Evolutionary conservation across 2,888 invertebrate genomes (phyloP).

Genomic region (Melanargia galathea): DNA sequence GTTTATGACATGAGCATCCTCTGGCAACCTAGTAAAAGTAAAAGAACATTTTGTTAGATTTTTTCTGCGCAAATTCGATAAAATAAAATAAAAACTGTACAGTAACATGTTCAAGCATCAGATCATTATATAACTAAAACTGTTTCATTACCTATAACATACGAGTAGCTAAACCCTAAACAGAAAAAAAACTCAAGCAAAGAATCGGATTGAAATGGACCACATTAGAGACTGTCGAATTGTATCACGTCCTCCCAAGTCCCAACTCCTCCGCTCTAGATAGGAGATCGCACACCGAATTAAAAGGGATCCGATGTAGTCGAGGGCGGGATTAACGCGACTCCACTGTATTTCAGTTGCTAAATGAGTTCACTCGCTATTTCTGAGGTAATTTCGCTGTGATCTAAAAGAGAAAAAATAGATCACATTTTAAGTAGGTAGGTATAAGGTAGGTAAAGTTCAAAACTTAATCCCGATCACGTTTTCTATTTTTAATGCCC

Average conservation of each 20-base stretch:
- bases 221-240: neutral
- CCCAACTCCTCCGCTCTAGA: neutral
- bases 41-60: too few relatives aligned
- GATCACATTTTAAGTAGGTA: too few relatives aligned
- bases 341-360: constrained; percentile 10
- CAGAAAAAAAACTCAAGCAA: neutral
- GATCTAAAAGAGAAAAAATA: neutral
- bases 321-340: constrained; percentile 4
- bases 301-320: constrained; percentile 10
- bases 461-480: too few relatives aligned
- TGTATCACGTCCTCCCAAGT: neutral
- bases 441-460: too few relatives aligned
- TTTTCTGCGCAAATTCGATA: too few relatives aligned
- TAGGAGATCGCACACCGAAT: neutral
- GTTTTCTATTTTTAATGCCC: too few relatives aligned
- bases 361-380: constrained; percentile 4
- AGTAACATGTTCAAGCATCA: too few relatives aligned
- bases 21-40: too few relatives aligned
- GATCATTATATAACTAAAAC: too few relatives aligned
- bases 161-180: neutral
- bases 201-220: neutral
- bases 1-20: too few relatives aligned
- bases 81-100: too few relatives aligned
- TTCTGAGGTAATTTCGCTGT: neutral
- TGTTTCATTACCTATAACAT: too few relatives aligned